Evolutionary conservation across 2,888 invertebrate species (phyloP).

Genomic region (Rhagonycha lutea): DNA sequence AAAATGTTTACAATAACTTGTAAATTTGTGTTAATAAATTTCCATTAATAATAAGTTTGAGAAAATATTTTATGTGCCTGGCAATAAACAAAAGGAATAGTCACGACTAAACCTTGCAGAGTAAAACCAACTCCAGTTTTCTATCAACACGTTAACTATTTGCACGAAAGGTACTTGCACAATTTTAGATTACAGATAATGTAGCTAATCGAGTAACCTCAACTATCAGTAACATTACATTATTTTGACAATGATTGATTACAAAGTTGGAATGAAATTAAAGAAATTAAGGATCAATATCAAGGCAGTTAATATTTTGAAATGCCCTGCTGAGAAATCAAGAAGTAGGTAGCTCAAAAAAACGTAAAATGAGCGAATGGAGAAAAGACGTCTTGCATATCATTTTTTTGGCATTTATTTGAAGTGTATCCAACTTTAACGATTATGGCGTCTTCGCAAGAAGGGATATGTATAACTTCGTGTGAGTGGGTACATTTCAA

Average conservation of each 20-base stretch:
- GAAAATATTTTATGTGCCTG: slow-evolving; percentile 13
- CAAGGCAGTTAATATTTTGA: slow-evolving; percentile 14
- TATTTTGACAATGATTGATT: slow-evolving; percentile 30
- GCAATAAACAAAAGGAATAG: slow-evolving; percentile 15
- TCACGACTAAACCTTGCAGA: slow-evolving; percentile 19
- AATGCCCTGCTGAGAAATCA: background rate
- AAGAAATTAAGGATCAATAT: slow-evolving; percentile 22
- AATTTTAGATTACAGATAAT: slow-evolving; percentile 20
- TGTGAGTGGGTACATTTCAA: background rate
- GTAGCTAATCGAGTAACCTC: slow-evolving; percentile 19
- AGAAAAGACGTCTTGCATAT: too few relatives aligned
- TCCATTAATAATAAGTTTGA: slow-evolving; percentile 11
- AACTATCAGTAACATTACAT: slow-evolving; percentile 13
- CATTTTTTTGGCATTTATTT: too few relatives aligned
- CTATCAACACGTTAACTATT: background rate
- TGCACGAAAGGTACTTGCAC: background rate
- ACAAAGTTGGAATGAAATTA: slow-evolving; percentile 18
- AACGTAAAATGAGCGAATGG: background rate
- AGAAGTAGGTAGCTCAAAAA: background rate
- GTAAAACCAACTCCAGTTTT: slow-evolving; percentile 11
- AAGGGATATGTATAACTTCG: too few relatives aligned
- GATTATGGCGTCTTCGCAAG: too few relatives aligned
- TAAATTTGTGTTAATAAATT: slow-evolving; percentile 14
- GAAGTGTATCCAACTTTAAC: too few relatives aligned
- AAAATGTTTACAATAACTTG: background rate